Percentiles rank a stretch among this genome's conserved stretches.
Evolutionary conservation across 2,888 invertebrate species (phyloP).

Genomic region (Athrips mouffetella): DNA sequence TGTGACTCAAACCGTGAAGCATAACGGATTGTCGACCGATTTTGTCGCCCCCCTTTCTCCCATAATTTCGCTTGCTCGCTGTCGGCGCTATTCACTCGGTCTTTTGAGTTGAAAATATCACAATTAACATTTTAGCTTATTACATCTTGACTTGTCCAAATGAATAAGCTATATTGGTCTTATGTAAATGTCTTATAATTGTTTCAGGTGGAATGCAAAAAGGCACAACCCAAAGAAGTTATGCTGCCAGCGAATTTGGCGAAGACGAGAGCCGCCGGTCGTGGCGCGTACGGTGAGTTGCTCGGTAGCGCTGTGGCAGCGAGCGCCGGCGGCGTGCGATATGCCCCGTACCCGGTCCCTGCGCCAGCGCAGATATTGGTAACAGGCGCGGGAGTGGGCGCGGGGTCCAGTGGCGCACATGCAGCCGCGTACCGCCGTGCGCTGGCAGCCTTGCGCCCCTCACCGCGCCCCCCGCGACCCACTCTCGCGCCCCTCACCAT

Average conservation of each 20-base stretch:
- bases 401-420: constrained; percentile 52
- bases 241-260: constrained; percentile 98
- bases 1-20: constrained; percentile 70
- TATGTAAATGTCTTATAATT: constrained; percentile 26
- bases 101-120: constrained; percentile 44
- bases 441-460: constrained; percentile 62
- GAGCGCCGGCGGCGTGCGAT: constrained; percentile 79
- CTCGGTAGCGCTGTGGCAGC: constrained; percentile 85
- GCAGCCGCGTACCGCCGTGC: constrained; percentile 66
- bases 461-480: constrained; percentile 59
- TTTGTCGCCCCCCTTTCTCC: constrained; percentile 67
- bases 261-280: constrained; percentile 95
- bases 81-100: constrained; percentile 49
- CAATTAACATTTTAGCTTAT: constrained; percentile 30
- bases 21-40: constrained; percentile 70
- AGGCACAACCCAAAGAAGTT: constrained; percentile 99
- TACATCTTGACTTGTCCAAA: not conserved
- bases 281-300: constrained; percentile 99
- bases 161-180: not conserved
- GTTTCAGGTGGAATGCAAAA: constrained; percentile 99
- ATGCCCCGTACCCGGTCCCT: constrained; percentile 80
- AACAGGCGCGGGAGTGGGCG: constrained; percentile 58
- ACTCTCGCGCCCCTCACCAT: constrained; percentile 60
- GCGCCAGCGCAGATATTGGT: constrained; percentile 70
- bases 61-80: constrained; percentile 64